Evolutionary conservation across 2,113 vertebrate genomes (phyloP).

Genomic region (Cricetomys ansorgei): DNA sequence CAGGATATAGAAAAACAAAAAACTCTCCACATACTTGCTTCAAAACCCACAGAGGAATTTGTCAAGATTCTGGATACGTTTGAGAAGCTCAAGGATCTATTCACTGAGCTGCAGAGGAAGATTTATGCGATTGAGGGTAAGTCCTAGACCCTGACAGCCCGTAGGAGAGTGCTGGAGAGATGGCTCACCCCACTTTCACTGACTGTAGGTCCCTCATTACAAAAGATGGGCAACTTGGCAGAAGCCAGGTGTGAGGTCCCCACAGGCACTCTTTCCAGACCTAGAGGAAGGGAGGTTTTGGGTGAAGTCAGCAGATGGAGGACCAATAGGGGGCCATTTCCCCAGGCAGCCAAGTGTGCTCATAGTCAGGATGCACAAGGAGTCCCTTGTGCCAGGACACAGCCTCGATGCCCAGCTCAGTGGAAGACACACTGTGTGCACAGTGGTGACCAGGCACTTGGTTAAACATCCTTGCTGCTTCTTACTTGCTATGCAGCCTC

Average conservation of each 20-base stretch:
- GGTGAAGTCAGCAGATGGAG: not conserved
- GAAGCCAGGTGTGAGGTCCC: not conserved
- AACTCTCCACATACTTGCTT: slow-evolving; percentile 72
- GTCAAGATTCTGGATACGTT: slow-evolving; percentile 81
- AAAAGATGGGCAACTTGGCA: not conserved
- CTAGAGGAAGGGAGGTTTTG: not conserved
- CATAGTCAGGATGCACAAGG: not conserved
- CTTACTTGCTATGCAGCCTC: not conserved
- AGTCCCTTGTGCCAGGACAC: not conserved
- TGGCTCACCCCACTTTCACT: not conserved
- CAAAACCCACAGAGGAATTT: slow-evolving; percentile 64
- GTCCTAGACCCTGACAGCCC: not conserved
- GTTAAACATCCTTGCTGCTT: not conserved
- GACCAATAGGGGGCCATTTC: not conserved
- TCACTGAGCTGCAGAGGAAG: slow-evolving; percentile 87
- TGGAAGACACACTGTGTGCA: not conserved
- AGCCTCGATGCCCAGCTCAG: not conserved
- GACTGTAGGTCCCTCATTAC: not conserved
- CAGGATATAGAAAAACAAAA: not conserved
- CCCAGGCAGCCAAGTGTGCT: not conserved
- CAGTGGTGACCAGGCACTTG: not conserved
- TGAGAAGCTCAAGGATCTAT: slow-evolving; percentile 83
- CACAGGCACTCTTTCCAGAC: not conserved
- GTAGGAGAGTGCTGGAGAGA: not conserved
- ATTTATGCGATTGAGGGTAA: slow-evolving; percentile 90